Base-by-base conservation (phyloP, 2,888 invertebrate species). In the Dynastes hyllus region DNA sequence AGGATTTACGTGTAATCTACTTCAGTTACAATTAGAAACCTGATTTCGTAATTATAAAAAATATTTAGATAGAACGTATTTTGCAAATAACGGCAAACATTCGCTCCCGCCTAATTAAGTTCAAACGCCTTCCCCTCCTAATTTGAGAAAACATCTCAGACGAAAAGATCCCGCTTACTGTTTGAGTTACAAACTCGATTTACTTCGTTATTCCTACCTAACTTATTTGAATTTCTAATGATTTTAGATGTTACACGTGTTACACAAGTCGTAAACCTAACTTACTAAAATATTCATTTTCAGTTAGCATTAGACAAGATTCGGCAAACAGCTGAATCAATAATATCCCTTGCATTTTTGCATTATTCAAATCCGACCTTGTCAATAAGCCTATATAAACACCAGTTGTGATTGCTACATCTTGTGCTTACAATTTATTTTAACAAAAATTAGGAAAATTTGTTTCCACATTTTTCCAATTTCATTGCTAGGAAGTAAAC, bases 201-300 rank as follows among this genome's bases (percentile, higher is more conserved):
- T 50, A 29, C 27, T 5, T 69, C 29, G 51, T 69, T 27, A 45
- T 51, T 16, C 29, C 51, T 69, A 69, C 69, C 51, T 51, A 51
- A 27, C 69, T 69, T 69, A 51, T 69, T 69, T 69, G 69, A 53
- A 69, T 69, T 69, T 69, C 29, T 51, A 51, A 69, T 69, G 69
- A 51, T 69, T 51, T 51, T 50, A 22, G 51, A 69, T 69, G 51
- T 69, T 69, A 69, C 69, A 69, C 51, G 69, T 11, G 69, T 69
- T 50, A 53, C 51, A 51, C 27, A 27, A 32, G 27, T 69, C 51
- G 22, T 69, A 51, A 69, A 13, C 22, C 29, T 51, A 69, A 27
- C 69, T 69, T 51, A n/a, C 51, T 69, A 69, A 69, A 51, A 51
- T 69, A 69, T 69, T 69, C 69, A 69, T 69, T 69, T 69, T 51